These are phyloP conservation scores for Hyperoodon ampullatus DNA, from an alignment of 2,113 vertebrate genomes.

Conservation along the genomic window DNA sequence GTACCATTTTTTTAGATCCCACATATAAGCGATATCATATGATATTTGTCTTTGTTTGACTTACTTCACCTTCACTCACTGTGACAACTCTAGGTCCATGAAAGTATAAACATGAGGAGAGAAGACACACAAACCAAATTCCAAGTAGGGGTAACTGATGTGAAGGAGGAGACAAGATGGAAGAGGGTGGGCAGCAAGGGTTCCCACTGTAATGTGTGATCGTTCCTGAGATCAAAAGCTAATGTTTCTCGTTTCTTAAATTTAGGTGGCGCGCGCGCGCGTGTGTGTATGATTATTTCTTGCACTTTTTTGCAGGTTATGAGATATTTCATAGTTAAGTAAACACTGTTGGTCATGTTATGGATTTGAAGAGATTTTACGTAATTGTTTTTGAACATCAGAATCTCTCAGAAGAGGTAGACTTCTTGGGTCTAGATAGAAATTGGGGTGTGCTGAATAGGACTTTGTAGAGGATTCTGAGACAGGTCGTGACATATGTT, in stretches of 20 bases:
- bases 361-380: background rate
- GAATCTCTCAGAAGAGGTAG: background rate
- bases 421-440: background rate
- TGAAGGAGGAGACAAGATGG: rapidly evolving
- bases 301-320: background rate
- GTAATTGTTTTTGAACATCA: background rate
- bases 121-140: rapidly evolving
- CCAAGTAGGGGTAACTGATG: rapidly evolving
- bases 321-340: background rate
- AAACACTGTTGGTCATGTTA: background rate
- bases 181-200: rapidly evolving
- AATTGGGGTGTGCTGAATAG: rapidly evolving
- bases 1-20: too few relatives aligned
- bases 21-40: too few relatives aligned
- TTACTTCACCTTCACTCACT: too few relatives aligned
- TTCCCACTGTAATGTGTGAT: rapidly evolving
- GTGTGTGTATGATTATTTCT: background rate
- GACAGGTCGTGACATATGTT: rapidly evolving
- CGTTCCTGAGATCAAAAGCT: rapidly evolving
- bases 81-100: too few relatives aligned
- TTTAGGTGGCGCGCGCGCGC: too few relatives aligned
- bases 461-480: background rate
- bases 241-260: background rate
- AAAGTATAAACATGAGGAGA: background rate
- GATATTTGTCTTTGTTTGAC: too few relatives aligned